These are phyloP conservation scores for Chrysolina americana DNA, from an alignment of 2,888 invertebrate species.

Conservation along the genomic window DNA sequence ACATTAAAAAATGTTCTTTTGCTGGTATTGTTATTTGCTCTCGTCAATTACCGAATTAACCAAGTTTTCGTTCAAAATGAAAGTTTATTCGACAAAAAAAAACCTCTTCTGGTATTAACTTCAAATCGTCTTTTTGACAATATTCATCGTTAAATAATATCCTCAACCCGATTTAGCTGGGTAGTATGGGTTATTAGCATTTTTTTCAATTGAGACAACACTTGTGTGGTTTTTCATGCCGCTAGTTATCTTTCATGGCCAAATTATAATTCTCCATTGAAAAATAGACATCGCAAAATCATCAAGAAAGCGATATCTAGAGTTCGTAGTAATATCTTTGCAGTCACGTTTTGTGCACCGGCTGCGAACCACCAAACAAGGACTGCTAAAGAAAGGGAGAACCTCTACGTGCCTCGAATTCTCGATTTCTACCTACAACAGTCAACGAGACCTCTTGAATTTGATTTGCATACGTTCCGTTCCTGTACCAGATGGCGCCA, in stretches of 20 bases:
- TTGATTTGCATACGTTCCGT: slow-evolving; percentile 57
- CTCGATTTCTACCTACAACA: slow-evolving; percentile 49
- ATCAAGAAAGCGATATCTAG: slow-evolving; percentile 37
- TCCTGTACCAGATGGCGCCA: slow-evolving; percentile 48
- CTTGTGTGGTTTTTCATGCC: too few species aligned
- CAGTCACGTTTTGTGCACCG: slow-evolving; percentile 68
- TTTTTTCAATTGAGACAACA: too few species aligned
- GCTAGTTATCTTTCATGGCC: neutral
- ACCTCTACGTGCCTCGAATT: slow-evolving; percentile 66
- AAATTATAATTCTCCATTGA: slow-evolving; percentile 23
- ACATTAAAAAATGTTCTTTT: too few species aligned
- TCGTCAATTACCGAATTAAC: too few species aligned
- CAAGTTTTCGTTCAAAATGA: too few species aligned
- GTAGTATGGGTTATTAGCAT: too few species aligned
- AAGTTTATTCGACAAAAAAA: too few species aligned
- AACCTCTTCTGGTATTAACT: too few species aligned
- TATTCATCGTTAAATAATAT: too few species aligned
- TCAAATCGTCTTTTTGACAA: too few species aligned
- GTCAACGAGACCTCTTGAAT: slow-evolving; percentile 47
- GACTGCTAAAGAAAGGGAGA: slow-evolving; percentile 59
- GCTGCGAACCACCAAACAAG: slow-evolving; percentile 61
- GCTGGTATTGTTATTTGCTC: too few species aligned
- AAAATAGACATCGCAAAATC: slow-evolving; percentile 36
- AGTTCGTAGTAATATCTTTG: slow-evolving; percentile 61
- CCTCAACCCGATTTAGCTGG: too few species aligned